Percentiles rank a stretch among this genome's conserved stretches.
These are phyloP conservation scores for Polypedilum pembai DNA, from an alignment of 1,140 invertebrate genomes.

Conservation along the genomic window DNA sequence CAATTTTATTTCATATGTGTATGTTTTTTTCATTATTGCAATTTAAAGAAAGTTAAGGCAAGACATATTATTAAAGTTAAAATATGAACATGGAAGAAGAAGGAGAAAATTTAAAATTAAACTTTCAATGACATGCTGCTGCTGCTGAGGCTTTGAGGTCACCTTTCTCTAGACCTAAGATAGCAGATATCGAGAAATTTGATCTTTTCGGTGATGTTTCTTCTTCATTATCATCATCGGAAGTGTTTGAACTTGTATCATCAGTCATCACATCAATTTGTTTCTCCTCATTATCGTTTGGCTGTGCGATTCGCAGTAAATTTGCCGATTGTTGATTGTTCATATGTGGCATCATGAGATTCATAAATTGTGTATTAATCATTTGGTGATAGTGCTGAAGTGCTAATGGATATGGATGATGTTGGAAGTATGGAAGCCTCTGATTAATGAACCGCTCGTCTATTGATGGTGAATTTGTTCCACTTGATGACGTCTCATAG, in stretches of 20 bases:
- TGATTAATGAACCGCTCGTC: slow-evolving; percentile 12
- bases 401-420: slow-evolving; percentile 19
- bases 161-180: background rate
- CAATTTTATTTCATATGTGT: slow-evolving; percentile 4
- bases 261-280: slow-evolving; percentile 24
- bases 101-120: background rate
- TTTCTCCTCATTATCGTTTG: background rate
- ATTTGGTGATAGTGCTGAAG: slow-evolving; percentile 21
- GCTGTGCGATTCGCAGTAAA: background rate
- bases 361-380: slow-evolving; percentile 7
- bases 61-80: too few species aligned
- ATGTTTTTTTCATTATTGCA: background rate
- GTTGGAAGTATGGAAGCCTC: slow-evolving; percentile 5
- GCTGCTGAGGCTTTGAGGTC: background rate
- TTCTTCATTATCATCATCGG: background rate
- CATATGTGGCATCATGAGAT: background rate
- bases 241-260: background rate
- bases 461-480: slow-evolving; percentile 1
- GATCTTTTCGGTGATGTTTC: background rate
- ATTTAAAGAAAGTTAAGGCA: too few species aligned
- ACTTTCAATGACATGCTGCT: slow-evolving; percentile 1
- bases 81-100: too few species aligned
- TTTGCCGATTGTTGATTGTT: background rate
- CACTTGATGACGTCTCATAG: background rate
- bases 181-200: slow-evolving; percentile 24